Base-by-base conservation (phyloP, 1,140 invertebrate genomes). In the Hesperophylax magnus region DNA sequence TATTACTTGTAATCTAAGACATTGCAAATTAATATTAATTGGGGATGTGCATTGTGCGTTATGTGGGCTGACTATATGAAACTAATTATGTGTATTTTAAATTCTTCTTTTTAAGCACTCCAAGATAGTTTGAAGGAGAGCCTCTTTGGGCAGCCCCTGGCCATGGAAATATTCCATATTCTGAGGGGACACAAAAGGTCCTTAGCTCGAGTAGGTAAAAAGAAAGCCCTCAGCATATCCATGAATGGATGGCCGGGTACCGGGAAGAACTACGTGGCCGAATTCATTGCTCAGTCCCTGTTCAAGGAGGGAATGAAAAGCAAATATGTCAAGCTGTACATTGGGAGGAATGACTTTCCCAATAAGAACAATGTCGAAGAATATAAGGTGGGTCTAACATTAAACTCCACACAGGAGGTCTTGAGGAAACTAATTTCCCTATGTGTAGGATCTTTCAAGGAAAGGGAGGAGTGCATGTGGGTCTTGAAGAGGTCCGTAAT, bases 241-340 rank as follows among this genome's bases (percentile, higher is more conserved):
- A 93, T 96, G 85, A 95, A 97, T 90, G 96, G 96, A 1, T 93
- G 93, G 87, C 93, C 95, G 17, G 96, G 96, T 34, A 93, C 93
- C 71, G 97, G 97, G 0, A 98, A 98, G 87, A 98, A 96, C 87
- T 97, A 93, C 92, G 94, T 97, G 11, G 89, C 93, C n/a, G 92
- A 92, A 75, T 93, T 97, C 85, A 95, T 99, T 82, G 95, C 93
- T 8, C 90, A 96, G 52, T 90, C 93, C 81, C 86, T 98, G 5
- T 99, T 93, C 87, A 87, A 87, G 74, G 88, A 94, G 60, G 97
- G 97, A 2, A 88, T 92, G 78, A 87, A 94, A 18, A 98, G 96
- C 87, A 88, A 92, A 84, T 97, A 92, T 92, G 96, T 97, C 6
- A 94, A 97, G 86, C 89, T 95, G 77, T 97, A 95, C 86, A 93